These are phyloP conservation scores for Sciurus niger DNA, from an alignment of 2,113 vertebrate genomes.

Conservation along the genomic window DNA sequence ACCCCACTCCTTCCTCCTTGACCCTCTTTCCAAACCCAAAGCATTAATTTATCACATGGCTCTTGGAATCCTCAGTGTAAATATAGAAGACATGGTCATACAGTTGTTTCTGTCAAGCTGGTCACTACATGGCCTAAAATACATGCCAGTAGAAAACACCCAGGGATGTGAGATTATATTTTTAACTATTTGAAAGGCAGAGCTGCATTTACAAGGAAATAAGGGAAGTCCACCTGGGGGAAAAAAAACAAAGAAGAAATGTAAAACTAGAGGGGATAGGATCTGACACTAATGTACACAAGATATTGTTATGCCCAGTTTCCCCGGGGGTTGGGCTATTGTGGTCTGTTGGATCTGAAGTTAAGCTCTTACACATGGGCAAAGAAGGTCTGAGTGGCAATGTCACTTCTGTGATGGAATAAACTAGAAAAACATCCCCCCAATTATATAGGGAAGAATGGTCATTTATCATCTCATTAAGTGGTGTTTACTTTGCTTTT, in stretches of 20 bases:
- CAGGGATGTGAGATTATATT: background rate
- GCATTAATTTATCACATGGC: background rate
- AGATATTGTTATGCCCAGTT: background rate
- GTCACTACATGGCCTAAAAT: background rate
- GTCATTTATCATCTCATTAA: background rate
- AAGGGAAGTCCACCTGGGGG: background rate
- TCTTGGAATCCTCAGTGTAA: background rate
- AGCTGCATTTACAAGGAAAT: background rate
- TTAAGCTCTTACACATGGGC: background rate
- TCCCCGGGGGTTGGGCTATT: too few relatives aligned
- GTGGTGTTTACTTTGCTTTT: background rate
- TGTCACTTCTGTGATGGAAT: background rate
- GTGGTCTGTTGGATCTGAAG: background rate
- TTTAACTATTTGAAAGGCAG: background rate
- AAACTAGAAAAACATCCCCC: background rate
- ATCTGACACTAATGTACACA: accelerated
- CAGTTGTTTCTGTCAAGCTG: background rate
- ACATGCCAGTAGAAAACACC: background rate
- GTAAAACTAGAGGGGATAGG: background rate
- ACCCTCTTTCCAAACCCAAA: background rate
- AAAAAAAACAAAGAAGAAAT: background rate
- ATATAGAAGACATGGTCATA: background rate
- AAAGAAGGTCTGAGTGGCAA: background rate
- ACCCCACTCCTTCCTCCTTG: background rate
- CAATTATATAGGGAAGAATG: background rate